Percentiles rank a stretch among this genome's conserved stretches.
phyloP scores from a whole-genome alignment of 1,140 invertebrate species.

The Pogonomyrmex barbatus region DNA sequence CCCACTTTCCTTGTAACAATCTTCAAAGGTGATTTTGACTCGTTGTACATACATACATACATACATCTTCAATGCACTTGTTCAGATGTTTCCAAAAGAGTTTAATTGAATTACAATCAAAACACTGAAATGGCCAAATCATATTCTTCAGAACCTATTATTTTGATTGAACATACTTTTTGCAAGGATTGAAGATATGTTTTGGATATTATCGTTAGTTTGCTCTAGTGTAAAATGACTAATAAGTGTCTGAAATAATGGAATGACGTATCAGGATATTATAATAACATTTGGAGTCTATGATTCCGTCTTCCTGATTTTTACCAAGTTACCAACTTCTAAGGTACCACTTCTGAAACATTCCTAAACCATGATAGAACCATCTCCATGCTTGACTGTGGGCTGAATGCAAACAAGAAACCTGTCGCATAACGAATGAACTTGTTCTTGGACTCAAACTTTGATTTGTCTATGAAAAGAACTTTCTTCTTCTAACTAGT shows the following conservation, averaged over 20 bases:
- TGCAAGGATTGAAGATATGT: slow-evolving; percentile 70
- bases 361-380: slow-evolving; percentile 77
- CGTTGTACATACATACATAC: slow-evolving; percentile 69
- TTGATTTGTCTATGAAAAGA: slow-evolving; percentile 70
- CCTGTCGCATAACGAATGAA: slow-evolving; percentile 64
- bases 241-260: slow-evolving; percentile 66
- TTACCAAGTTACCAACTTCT: slow-evolving; percentile 71
- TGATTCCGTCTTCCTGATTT: slow-evolving; percentile 74
- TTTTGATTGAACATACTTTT: slow-evolving; percentile 69
- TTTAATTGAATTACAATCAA: slow-evolving; percentile 25
- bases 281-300: slow-evolving; percentile 72
- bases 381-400: slow-evolving; percentile 76
- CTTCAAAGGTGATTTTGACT: slow-evolving; percentile 51
- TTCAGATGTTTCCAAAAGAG: background rate
- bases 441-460: slow-evolving; percentile 71
- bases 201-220: slow-evolving; percentile 82
- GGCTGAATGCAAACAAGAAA: slow-evolving; percentile 65
- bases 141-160: slow-evolving; percentile 65
- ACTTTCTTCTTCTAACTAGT: slow-evolving; percentile 69
- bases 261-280: slow-evolving; percentile 67
- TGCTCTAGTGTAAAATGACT: slow-evolving; percentile 76
- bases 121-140: slow-evolving; percentile 58
- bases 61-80: background rate
- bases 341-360: slow-evolving; percentile 74
- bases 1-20: slow-evolving; percentile 39